A percentile compares a stretch with the other conserved stretches of the same genome.
Conservation (phyloP, 1,140 invertebrate species). For the Teleogryllus occipitalis region DNA sequence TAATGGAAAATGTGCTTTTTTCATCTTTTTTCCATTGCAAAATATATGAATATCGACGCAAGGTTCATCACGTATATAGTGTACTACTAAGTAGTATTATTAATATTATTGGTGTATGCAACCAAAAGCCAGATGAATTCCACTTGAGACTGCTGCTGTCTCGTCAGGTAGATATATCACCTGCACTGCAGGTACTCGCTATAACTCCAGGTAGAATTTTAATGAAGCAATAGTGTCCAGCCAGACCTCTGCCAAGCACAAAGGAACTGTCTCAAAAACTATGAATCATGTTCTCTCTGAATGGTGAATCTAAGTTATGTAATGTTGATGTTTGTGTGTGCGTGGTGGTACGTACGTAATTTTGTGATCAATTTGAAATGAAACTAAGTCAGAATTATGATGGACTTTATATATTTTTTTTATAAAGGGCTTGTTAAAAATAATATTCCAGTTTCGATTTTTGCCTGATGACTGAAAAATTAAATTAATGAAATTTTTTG, state of each 20-base stretch:
- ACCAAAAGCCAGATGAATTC: not conserved
- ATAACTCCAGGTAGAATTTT: constrained; percentile 1
- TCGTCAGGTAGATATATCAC: not conserved
- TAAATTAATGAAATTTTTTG: constrained; percentile 8
- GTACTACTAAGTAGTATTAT: constrained; percentile 1
- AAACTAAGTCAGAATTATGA: constrained; percentile 23
- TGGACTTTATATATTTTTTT: constrained; percentile 17
- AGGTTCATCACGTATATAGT: constrained; percentile 4
- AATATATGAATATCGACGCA: not conserved
- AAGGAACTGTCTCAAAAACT: not conserved
- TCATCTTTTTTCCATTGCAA: not conserved
- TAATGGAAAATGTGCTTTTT: constrained; percentile 18
- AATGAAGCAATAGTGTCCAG: not conserved
- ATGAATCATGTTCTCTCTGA: constrained; percentile 8
- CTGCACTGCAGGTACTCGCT: not conserved
- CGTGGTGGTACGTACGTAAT: constrained; percentile 17
- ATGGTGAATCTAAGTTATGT: constrained; percentile 15
- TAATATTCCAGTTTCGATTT: constrained; percentile 11
- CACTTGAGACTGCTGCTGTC: not conserved
- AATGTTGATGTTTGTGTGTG: constrained; percentile 14
- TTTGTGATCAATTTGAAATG: constrained; percentile 22
- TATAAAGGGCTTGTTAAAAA: constrained; percentile 10
- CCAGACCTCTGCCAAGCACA: not conserved
- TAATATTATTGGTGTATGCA: constrained; percentile 1
- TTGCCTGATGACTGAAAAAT: constrained; percentile 13